A percentile compares a stretch with the other conserved stretches of the same genome.
phyloP scores from a whole-genome alignment of 2,113 vertebrate species.

The Rana temporaria region DNA sequence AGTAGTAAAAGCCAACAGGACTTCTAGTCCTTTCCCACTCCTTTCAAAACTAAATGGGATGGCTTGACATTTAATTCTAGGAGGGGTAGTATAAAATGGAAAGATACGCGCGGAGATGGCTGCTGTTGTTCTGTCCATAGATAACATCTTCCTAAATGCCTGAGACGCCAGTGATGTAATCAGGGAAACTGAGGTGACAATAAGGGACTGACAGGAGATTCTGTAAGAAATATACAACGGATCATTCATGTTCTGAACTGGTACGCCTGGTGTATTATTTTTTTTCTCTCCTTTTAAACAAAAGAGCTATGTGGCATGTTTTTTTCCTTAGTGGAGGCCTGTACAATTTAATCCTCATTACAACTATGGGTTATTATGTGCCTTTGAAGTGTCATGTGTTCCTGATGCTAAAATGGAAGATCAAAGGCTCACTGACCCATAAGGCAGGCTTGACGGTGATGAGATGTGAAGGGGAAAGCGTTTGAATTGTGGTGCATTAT shows the following conservation, averaged over 20 bases:
- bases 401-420: slow-evolving; percentile 55
- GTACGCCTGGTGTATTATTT: background rate
- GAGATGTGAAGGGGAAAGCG: slow-evolving; percentile 51
- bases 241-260: background rate
- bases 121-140: background rate
- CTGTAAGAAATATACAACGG: slow-evolving; percentile 5
- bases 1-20: too few relatives aligned
- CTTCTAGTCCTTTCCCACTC: too few relatives aligned
- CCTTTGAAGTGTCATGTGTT: slow-evolving; percentile 56
- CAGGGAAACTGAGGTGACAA: slow-evolving; percentile 22
- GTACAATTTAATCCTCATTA: slow-evolving; percentile 53
- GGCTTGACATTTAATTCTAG: too few relatives aligned
- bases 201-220: background rate
- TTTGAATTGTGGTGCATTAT: slow-evolving; percentile 47
- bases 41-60: too few relatives aligned
- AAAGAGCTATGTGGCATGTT: slow-evolving; percentile 27
- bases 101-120: background rate
- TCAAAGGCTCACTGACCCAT: slow-evolving; percentile 52
- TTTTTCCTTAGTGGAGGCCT: slow-evolving; percentile 22
- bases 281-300: background rate
- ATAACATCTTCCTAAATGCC: slow-evolving; percentile 1
- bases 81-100: too few relatives aligned
- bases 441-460: slow-evolving; percentile 48
- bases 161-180: slow-evolving; percentile 17
- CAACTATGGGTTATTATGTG: slow-evolving; percentile 48